Evolutionary conservation across 2,113 vertebrate genomes (phyloP).

Genomic region (Lathamus discolor): DNA sequence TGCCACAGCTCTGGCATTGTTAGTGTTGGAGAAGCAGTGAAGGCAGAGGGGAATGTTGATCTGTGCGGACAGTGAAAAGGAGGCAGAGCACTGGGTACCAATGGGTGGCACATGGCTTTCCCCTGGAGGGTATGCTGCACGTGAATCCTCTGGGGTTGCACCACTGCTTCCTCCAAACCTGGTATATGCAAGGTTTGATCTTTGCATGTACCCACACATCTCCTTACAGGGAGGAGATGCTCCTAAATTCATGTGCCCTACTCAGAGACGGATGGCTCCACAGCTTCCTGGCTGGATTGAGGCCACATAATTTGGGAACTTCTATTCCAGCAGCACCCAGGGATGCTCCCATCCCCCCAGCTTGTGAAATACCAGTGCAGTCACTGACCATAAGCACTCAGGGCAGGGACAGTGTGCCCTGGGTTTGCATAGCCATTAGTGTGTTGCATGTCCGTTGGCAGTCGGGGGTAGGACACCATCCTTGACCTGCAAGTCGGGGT

Average conservation of each 20-base stretch:
- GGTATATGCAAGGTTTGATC: neutral
- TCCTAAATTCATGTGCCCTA: neutral
- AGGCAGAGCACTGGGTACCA: neutral
- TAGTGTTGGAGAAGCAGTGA: neutral
- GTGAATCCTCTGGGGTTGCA: neutral
- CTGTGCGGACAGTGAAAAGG: neutral
- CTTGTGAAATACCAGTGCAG: neutral
- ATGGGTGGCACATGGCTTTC: neutral
- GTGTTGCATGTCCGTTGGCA: neutral
- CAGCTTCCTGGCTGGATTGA: neutral
- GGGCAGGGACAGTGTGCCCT: neutral
- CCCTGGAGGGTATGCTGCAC: neutral
- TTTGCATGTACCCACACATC: neutral
- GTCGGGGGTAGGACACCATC: fast-evolving
- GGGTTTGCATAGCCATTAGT: fast-evolving
- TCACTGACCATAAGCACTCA: fast-evolving
- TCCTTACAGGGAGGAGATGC: neutral
- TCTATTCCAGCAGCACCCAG: neutral
- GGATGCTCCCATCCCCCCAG: neutral
- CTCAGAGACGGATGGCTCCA: fast-evolving
- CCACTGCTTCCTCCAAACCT: neutral
- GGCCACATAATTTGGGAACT: neutral
- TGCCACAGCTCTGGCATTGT: neutral
- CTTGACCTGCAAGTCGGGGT: fast-evolving
- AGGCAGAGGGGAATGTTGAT: neutral